Evolutionary conservation across 2,888 invertebrate species (phyloP).

Genomic region (Dynastes tityus): DNA sequence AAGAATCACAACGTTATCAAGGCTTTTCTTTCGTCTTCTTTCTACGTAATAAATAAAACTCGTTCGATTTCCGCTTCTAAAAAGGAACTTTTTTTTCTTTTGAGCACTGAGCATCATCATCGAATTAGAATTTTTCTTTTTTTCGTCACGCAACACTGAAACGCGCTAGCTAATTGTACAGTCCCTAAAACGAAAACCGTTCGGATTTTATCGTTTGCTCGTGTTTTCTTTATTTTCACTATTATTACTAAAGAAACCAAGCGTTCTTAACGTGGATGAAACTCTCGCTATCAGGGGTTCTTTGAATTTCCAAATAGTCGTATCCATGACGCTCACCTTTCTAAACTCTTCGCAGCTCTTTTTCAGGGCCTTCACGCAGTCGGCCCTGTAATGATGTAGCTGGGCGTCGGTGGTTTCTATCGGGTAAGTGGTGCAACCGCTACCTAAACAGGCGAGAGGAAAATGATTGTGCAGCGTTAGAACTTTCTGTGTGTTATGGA

Average conservation of each 20-base stretch:
- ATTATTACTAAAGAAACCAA: slow-evolving; percentile 77
- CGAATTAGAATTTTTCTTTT: slow-evolving; percentile 8
- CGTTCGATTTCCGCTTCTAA: slow-evolving; percentile 12
- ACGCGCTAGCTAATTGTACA: slow-evolving; percentile 2
- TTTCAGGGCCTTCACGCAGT: slow-evolving; percentile 90
- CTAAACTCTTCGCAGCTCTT: slow-evolving; percentile 88
- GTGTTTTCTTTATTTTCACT: slow-evolving; percentile 35
- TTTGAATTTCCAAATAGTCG: slow-evolving; percentile 91
- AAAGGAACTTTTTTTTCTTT: slow-evolving; percentile 38
- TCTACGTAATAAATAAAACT: background rate
- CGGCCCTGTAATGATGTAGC: slow-evolving; percentile 94
- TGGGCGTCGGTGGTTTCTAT: slow-evolving; percentile 89
- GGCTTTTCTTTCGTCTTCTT: slow-evolving; percentile 3
- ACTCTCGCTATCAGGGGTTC: slow-evolving; percentile 82
- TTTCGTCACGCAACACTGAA: slow-evolving; percentile 8
- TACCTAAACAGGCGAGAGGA: slow-evolving; percentile 89
- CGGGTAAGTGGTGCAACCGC: slow-evolving; percentile 86
- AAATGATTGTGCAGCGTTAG: slow-evolving; percentile 94
- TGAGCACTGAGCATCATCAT: slow-evolving; percentile 32
- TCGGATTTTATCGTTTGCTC: slow-evolving; percentile 21
- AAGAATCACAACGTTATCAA: slow-evolving; percentile 33
- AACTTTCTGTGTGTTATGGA: slow-evolving; percentile 92
- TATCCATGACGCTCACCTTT: slow-evolving; percentile 87
- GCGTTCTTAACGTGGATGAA: slow-evolving; percentile 79
- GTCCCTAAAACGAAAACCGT: too few relatives aligned